Evolutionary conservation across 23 tunicate species (phyloP).

Genomic region (Clavelina lepadiformis): DNA sequence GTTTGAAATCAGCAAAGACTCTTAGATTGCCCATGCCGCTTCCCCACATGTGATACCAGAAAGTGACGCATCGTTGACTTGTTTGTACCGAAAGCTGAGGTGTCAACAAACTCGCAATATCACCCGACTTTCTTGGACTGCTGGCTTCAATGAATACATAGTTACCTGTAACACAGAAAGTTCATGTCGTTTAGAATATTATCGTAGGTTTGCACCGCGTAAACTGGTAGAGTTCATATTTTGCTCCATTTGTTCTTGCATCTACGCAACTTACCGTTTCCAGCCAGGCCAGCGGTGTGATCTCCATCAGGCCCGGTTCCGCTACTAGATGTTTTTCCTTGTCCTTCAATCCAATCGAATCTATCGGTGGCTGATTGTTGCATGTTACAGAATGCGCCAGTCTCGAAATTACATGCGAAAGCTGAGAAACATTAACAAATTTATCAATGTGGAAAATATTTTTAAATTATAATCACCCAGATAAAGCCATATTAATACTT

Average conservation of each 20-base stretch:
- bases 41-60: slow-evolving; percentile 92
- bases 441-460: slow-evolving; percentile 4
- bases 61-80: slow-evolving; percentile 37
- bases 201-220: no score
- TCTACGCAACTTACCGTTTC: slow-evolving; percentile 24
- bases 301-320: slow-evolving; percentile 74
- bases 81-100: slow-evolving; percentile 32
- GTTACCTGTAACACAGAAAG: slow-evolving; percentile 22
- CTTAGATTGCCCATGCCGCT: slow-evolving; percentile 49
- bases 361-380: slow-evolving; percentile 38
- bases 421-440: slow-evolving; percentile 17
- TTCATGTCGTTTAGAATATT: no score
- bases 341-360: slow-evolving; percentile 60
- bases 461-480: no score
- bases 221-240: no score
- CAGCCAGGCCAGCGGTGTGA: slow-evolving; percentile 39
- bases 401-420: slow-evolving; percentile 69
- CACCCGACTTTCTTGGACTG: slow-evolving; percentile 27
- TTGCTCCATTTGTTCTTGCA: no score
- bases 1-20: slow-evolving; percentile 32
- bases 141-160: slow-evolving; percentile 79
- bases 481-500: no score
- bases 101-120: slow-evolving; percentile 42
- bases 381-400: slow-evolving; percentile 37
- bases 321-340: slow-evolving; percentile 42